phyloP scores from a whole-genome alignment of 2,888 invertebrate species.

The Mamestra brassicae region DNA sequence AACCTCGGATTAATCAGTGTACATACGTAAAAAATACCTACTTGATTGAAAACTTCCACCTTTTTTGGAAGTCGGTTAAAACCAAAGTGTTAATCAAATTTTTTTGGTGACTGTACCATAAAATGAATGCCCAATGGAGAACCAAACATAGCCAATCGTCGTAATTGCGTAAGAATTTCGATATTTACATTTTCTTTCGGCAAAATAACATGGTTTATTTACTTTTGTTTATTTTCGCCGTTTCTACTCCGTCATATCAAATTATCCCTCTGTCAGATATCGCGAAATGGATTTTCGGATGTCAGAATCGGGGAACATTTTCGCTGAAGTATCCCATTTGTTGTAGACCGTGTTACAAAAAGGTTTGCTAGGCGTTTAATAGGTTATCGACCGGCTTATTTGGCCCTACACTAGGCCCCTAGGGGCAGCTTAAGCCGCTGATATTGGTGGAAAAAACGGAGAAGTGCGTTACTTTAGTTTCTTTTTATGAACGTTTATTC shows the following conservation, averaged over 20 bases:
- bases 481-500: conserved; percentile 25
- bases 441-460: conserved; percentile 28
- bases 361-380: conserved; percentile 65
- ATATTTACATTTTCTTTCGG: conserved; percentile 52
- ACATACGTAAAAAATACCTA: too few relatives aligned
- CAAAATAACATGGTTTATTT: conserved; percentile 44
- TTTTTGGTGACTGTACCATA: neutral
- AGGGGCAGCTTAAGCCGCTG: conserved; percentile 44
- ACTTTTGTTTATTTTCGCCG: conserved; percentile 63
- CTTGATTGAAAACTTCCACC: too few relatives aligned
- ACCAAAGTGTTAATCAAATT: too few relatives aligned
- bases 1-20: too few relatives aligned
- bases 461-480: conserved; percentile 17
- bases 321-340: conserved; percentile 63
- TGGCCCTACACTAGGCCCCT: conserved; percentile 42
- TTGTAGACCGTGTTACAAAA: conserved; percentile 62
- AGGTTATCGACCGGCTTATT: conserved; percentile 66
- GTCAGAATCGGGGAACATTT: conserved; percentile 68
- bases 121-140: conserved; percentile 45
- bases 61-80: too few relatives aligned
- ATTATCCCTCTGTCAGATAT: conserved; percentile 79
- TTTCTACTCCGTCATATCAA: conserved; percentile 72
- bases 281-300: conserved; percentile 77
- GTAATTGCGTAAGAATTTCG: conserved; percentile 54
- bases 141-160: conserved; percentile 44